Conservation (phyloP, 37 sponge, comb jelly and placozoan species). For the Aplysina aerophoba region DNA sequence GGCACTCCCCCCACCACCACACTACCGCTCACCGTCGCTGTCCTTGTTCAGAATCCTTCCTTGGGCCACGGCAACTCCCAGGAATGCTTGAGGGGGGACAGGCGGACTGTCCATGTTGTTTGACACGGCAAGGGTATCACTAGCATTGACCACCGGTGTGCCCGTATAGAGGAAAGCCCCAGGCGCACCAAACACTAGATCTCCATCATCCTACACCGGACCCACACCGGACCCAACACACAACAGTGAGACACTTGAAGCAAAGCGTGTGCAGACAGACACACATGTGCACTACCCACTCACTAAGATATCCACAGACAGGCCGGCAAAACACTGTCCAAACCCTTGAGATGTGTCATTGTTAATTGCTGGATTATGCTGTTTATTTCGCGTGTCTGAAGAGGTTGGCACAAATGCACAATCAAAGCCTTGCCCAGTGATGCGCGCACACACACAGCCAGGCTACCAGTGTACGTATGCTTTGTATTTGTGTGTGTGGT, state of each 20-base stretch:
- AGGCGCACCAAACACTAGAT: slow-evolving; percentile 17
- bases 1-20: background rate
- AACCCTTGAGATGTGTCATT: background rate
- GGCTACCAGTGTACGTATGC: too few relatives aligned
- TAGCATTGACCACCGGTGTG: background rate
- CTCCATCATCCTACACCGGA: background rate
- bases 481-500: too few relatives aligned
- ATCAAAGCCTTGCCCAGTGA: background rate
- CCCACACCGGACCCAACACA: background rate
- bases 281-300: background rate
- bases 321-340: background rate
- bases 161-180: slow-evolving; percentile 1
- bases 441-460: slow-evolving; percentile 8
- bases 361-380: background rate
- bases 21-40: background rate
- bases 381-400: background rate
- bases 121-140: background rate
- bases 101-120: background rate
- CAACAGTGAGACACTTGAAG: background rate
- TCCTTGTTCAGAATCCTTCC: background rate
- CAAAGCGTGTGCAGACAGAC: background rate
- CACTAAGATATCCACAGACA: background rate
- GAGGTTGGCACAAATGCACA: background rate
- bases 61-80: slow-evolving; percentile 9
- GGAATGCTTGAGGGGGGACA: background rate